Base-by-base conservation (phyloP, 2,113 vertebrate genomes). In the Syngnathus typhle region DNA sequence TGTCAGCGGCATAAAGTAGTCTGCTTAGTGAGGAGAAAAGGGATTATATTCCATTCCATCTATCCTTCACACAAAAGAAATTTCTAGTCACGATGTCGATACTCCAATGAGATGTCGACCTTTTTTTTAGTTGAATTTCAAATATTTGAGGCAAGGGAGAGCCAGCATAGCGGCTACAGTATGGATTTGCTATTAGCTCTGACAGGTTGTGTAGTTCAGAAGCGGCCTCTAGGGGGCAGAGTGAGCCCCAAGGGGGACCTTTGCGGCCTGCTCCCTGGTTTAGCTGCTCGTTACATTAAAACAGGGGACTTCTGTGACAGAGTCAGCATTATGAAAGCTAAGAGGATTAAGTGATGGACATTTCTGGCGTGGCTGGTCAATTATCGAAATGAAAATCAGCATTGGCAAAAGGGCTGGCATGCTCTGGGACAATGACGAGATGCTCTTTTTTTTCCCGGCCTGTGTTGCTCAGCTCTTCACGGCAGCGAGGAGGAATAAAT, bases 261-360 rank as follows among this genome's bases (percentile, higher is more conserved):
- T 3, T 47, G 72, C 44, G 21, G 21, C 62, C 75, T 60, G 72
- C 64, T 56, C 77, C 55, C 66, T 65, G 77, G 87, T 88, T 87
- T 89, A 91, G 81, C 85, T 73, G 77, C 86, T 83, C 52, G 85
- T 83, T 89, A 90, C 87, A 89, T 91, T 91, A 91, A 89, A 89
- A 89, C 83, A 84, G 84, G 77, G 80, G 82, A 58, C 89, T 90
- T 89, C 86, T 85, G 88, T 89, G 85, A 88, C 87, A 80, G 86
- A 89, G 87, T 89, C 88, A 85, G 89, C 83, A 90, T 91, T 89
- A 90, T 85, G 79, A 85, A 87, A 83, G 75, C 75, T 90, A 92
- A 92, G 90, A 90, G 90, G 90, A 92, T 92, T 91, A 90, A 82
- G 79, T 88, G 85, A 90, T 90, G 89, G 90, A 88, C 87, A 84